These are phyloP conservation scores for Tragelaphus strepsiceros DNA, from an alignment of 2,113 vertebrate genomes.

Conservation along the genomic window DNA sequence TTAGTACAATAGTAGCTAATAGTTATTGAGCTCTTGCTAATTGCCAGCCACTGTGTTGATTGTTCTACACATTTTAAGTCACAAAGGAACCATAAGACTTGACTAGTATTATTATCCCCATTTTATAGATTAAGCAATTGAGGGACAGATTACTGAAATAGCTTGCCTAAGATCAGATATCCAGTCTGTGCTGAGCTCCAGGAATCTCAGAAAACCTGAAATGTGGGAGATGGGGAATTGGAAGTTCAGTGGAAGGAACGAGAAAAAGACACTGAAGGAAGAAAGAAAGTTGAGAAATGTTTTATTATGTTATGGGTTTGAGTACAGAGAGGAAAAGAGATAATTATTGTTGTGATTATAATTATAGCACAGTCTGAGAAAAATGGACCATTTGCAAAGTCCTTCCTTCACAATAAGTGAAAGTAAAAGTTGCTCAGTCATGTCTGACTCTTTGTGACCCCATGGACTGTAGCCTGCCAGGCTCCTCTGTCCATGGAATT, in stretches of 20 bases:
- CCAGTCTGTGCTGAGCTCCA: background rate
- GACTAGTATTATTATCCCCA: background rate
- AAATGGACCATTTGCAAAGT: background rate
- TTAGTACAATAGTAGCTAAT: background rate
- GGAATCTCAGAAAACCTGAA: background rate
- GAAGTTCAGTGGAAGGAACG: background rate
- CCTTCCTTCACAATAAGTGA: background rate
- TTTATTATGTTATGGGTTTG: background rate
- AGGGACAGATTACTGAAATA: background rate
- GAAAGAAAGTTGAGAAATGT: background rate
- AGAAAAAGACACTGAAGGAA: background rate
- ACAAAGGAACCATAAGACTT: background rate
- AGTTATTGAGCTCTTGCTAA: background rate
- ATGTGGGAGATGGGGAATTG: background rate
- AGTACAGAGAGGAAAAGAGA: background rate
- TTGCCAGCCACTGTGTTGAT: background rate
- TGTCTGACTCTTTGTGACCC: background rate
- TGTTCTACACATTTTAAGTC: background rate
- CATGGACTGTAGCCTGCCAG: background rate
- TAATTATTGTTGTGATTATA: background rate
- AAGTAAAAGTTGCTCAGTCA: background rate
- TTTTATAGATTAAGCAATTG: background rate
- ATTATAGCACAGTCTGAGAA: background rate
- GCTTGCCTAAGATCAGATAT: background rate
- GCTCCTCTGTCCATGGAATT: background rate